Percentiles rank a stretch among this genome's conserved stretches.
These are phyloP conservation scores for Acanthaster planci DNA, from an alignment of 35 echinoderm and acorn worm species.

Conservation along the genomic window DNA sequence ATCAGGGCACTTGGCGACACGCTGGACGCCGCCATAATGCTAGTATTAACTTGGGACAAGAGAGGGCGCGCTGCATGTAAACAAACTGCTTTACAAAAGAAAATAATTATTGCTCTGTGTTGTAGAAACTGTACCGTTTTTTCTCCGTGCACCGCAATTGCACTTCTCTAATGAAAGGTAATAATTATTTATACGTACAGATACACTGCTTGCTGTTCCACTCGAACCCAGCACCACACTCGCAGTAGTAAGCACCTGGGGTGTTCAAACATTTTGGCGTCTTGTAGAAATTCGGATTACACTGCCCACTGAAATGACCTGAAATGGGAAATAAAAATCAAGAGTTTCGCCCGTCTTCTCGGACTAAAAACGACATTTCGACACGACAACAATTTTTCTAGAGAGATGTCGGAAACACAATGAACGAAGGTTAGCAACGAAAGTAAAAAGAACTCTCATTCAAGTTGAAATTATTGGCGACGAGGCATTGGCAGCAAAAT, in stretches of 20 bases:
- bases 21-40: neutral
- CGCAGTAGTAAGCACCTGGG: conserved; percentile 47
- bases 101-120: too few species aligned
- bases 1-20: too few species aligned
- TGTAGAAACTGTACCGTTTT: too few species aligned
- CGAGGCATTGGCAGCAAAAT: too few species aligned
- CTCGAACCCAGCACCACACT: conserved; percentile 66
- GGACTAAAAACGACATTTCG: too few species aligned
- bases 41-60: neutral
- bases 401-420: too few species aligned
- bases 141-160: neutral
- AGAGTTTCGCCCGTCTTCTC: too few species aligned
- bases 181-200: conserved; percentile 36
- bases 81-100: too few species aligned
- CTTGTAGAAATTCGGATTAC: conserved; percentile 62
- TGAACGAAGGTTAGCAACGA: too few species aligned
- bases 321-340: neutral
- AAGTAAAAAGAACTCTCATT: too few species aligned
- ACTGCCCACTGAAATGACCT: conserved; percentile 23
- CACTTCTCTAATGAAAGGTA: neutral
- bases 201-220: conserved; percentile 70
- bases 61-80: neutral
- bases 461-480: too few species aligned
- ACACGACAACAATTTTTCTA: too few species aligned
- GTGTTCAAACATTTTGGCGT: conserved; percentile 52